phyloP scores from a whole-genome alignment of 53 echinoderm and acorn worm species.

The Astropecten irregularis region DNA sequence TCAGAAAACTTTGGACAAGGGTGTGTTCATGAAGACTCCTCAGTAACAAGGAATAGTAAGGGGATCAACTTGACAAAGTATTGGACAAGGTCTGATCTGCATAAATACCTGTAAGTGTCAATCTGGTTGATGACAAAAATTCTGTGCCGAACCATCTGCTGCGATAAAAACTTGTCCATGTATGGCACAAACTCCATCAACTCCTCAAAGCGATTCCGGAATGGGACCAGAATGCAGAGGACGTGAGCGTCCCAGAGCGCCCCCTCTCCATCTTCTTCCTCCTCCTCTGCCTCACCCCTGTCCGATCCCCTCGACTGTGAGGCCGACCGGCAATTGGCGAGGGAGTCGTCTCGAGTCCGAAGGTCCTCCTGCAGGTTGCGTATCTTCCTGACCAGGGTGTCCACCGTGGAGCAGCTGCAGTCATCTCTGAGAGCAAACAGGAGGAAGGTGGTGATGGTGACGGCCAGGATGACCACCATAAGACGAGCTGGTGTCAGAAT shows the following conservation, averaged over 20 bases:
- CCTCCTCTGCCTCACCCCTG: not conserved
- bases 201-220: conserved; percentile 95
- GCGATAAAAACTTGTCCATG: conserved; percentile 87
- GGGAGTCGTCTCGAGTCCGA: conserved; percentile 8
- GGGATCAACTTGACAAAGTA: too few relatives aligned
- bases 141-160: conserved; percentile 86
- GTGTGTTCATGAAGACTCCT: too few relatives aligned
- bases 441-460: conserved; percentile 18
- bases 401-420: conserved; percentile 73
- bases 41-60: too few relatives aligned
- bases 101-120: conserved; percentile 86
- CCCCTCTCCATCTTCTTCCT: conserved; percentile 50
- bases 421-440: conserved; percentile 37
- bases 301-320: not conserved
- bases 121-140: conserved; percentile 93
- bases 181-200: conserved; percentile 96
- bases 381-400: conserved; percentile 58
- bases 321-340: not conserved
- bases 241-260: conserved; percentile 84
- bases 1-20: too few relatives aligned
- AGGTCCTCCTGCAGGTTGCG: conserved; percentile 67
- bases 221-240: conserved; percentile 84
- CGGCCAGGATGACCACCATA: not conserved
- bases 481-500: conserved; percentile 20
- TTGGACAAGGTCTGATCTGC: too few relatives aligned